Base-by-base conservation (phyloP, 2,888 invertebrate species). In the Ypsolopha sequella region DNA sequence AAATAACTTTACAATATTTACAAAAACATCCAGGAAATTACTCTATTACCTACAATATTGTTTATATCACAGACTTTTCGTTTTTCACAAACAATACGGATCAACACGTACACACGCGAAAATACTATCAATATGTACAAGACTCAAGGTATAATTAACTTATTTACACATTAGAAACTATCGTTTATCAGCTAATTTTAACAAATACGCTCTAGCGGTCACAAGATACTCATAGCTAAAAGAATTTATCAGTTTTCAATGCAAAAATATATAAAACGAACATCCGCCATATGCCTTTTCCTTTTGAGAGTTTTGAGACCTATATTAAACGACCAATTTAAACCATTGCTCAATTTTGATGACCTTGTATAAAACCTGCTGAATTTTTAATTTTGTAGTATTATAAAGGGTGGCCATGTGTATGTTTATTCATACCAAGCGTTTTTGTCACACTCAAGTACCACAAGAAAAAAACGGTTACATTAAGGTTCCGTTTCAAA, bases 21-120 rank as follows among this genome's bases (percentile, higher is more conserved):
- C 80, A 81, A 82, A 81, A 79, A 73, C 76, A 71, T 80, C 80
- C 76, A 80, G 76, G 76, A 81, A 82, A 81, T 78, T 82, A 81
- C 68, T 75, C 75, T 86, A 86, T 76, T 77, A 79, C 74, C 80
- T 85, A 86, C 2, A 66, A 76, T 85, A 85, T 82, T 86, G 87
- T 87, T 88, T 88, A 88, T 88, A 88, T 88, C 88, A 88, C 88
- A 88, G 88, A 88, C 87, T 86, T 86, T 87, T 88, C 88, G 86
- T 87, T 87, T 87, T 85, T 84, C 82, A 87, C 70, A 76, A 67
- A 86, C 86, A 85, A 86, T 85, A 87, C 81, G 86, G 80, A 81
- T 84, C 77, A 87, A 88, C 87, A 87, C 84, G 84, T 85, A 86
- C 87, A 86, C 86, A 80, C 84, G 84, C 79, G 77, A 84, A 85